phyloP scores from a whole-genome alignment of 2,888 invertebrate species.

The Mamestra brassicae region DNA sequence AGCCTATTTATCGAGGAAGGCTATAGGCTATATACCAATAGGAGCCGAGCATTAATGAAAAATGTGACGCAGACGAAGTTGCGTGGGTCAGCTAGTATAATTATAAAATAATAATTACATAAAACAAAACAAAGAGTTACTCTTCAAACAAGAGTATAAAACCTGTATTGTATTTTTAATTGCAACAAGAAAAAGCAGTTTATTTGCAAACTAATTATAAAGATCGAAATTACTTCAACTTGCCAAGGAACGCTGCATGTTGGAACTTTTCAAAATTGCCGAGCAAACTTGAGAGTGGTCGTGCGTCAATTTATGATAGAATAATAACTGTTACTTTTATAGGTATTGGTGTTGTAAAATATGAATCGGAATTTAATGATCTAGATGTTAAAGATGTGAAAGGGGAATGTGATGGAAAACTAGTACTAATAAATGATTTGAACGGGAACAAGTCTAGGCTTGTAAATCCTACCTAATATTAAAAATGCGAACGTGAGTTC shows the following conservation, averaged over 20 bases:
- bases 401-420: neutral
- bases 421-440: neutral
- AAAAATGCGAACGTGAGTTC: too few relatives aligned
- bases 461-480: too few relatives aligned
- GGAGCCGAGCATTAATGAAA: too few relatives aligned
- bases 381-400: neutral
- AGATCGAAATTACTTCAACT: slow-evolving; percentile 27
- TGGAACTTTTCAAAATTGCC: slow-evolving; percentile 7
- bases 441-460: neutral
- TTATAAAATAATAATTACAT: neutral
- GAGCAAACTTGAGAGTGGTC: slow-evolving; percentile 4
- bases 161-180: slow-evolving; percentile 18
- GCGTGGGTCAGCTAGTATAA: too few relatives aligned
- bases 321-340: slow-evolving; percentile 1
- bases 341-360: slow-evolving; percentile 23
- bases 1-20: too few relatives aligned
- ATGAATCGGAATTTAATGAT: slow-evolving; percentile 5
- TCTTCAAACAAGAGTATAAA: neutral
- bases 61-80: too few relatives aligned
- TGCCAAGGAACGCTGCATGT: neutral
- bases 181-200: slow-evolving; percentile 22
- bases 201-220: slow-evolving; percentile 60
- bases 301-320: slow-evolving; percentile 20
- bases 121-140: neutral
- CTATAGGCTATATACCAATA: too few relatives aligned